These are phyloP conservation scores for Sinella curviseta DNA, from an alignment of 1,140 invertebrate species.

Conservation along the genomic window DNA sequence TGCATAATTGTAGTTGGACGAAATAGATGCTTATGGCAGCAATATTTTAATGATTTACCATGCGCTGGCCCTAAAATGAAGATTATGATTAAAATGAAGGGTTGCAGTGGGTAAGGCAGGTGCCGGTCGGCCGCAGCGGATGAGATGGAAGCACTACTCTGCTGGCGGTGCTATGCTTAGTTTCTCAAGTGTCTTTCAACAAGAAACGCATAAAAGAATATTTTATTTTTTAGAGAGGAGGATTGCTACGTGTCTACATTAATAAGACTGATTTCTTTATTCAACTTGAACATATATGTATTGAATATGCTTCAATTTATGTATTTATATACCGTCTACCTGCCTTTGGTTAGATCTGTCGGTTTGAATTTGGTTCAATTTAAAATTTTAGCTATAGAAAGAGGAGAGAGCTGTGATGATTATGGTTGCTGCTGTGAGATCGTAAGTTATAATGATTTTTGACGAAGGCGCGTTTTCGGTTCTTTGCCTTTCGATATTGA, in stretches of 20 bases:
- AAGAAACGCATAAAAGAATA: too few relatives aligned
- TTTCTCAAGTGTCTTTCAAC: not conserved
- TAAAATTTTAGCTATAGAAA: too few relatives aligned
- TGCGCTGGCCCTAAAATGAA: not conserved
- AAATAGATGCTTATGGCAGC: slow-evolving; percentile 1
- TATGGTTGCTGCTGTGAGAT: too few relatives aligned
- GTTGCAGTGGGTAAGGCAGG: slow-evolving; percentile 5
- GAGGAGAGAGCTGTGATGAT: too few relatives aligned
- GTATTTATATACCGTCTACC: not conserved
- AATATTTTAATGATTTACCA: slow-evolving; percentile 21
- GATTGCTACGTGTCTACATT: too few relatives aligned
- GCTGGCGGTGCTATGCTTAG: not conserved
- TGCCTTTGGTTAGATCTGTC: not conserved
- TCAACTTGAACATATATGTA: too few relatives aligned
- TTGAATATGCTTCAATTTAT: too few relatives aligned
- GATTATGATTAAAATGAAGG: slow-evolving; percentile 23
- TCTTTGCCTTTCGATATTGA: too few relatives aligned
- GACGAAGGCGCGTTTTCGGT: too few relatives aligned
- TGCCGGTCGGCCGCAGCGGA: slow-evolving; percentile 15
- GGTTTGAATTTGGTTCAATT: not conserved
- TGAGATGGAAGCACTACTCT: not conserved
- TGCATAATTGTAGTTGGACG: not conserved
- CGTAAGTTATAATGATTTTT: too few relatives aligned
- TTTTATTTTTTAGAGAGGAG: too few relatives aligned
- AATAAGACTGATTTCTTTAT: too few relatives aligned